Evolutionary conservation across 2,888 invertebrate species (phyloP).

Genomic region (Caprella mutica): DNA sequence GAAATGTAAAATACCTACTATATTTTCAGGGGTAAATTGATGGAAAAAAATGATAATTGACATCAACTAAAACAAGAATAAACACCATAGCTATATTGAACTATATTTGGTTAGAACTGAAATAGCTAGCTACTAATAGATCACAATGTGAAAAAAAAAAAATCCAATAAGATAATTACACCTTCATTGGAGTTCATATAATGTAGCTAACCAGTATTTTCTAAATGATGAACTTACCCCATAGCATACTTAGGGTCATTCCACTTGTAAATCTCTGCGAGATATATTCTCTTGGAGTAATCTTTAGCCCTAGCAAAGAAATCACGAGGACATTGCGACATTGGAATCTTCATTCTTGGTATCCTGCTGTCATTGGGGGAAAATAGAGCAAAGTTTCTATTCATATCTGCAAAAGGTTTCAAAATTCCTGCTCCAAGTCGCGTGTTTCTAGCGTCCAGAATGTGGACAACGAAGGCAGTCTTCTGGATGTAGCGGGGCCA

Average conservation of each 20-base stretch:
- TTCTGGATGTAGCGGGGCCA: conserved; percentile 32
- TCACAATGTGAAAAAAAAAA: background rate
- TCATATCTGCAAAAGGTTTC: conserved; percentile 49
- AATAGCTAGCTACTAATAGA: no score
- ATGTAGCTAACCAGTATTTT: no score
- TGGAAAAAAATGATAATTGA: no score
- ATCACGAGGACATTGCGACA: conserved; percentile 52
- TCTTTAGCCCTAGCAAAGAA: conserved; percentile 46
- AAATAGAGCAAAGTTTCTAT: conserved; percentile 55
- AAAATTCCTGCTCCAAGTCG: conserved; percentile 62
- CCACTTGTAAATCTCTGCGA: conserved; percentile 62
- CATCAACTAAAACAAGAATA: no score
- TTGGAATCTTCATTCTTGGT: conserved; percentile 62
- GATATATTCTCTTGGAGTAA: conserved; percentile 50
- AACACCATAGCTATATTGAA: no score
- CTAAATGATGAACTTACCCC: conserved; percentile 44
- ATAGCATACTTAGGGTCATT: conserved; percentile 51
- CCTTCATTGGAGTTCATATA: background rate
- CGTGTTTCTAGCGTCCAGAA: conserved; percentile 60
- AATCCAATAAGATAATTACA: background rate
- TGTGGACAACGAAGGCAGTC: conserved; percentile 53
- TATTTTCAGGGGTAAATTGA: background rate
- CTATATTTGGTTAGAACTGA: no score
- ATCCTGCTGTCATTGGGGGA: conserved; percentile 65
- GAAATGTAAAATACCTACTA: conserved; percentile 19